Percentiles rank a stretch among this genome's conserved stretches.
These are phyloP conservation scores for Candoia aspera DNA, from an alignment of 2,113 vertebrate genomes.

Conservation along the genomic window DNA sequence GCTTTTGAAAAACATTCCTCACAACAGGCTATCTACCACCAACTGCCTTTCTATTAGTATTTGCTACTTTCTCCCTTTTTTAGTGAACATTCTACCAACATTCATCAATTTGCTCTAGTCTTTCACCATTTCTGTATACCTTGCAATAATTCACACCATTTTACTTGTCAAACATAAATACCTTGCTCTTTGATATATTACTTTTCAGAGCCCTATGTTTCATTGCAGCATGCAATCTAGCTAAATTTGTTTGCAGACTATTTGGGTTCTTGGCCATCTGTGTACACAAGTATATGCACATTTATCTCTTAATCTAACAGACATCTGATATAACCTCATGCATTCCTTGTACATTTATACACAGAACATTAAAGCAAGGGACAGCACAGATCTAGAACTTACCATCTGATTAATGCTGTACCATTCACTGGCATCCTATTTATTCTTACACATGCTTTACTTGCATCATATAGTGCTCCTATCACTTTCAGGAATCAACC, in stretches of 20 bases:
- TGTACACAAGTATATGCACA: background rate
- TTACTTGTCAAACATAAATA: too few relatives aligned
- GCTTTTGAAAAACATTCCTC: too few relatives aligned
- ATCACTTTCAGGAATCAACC: background rate
- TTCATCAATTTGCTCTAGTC: too few relatives aligned
- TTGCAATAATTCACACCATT: too few relatives aligned
- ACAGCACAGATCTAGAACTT: background rate
- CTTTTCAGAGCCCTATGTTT: too few relatives aligned
- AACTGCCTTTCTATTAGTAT: too few relatives aligned
- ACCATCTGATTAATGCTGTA: background rate
- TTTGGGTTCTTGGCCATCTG: background rate
- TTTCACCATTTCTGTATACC: too few relatives aligned
- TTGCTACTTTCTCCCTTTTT: too few relatives aligned
- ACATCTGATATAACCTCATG: background rate
- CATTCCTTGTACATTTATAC: background rate
- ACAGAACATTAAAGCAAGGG: background rate
- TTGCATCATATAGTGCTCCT: background rate
- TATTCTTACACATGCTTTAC: background rate
- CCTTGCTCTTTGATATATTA: too few relatives aligned
- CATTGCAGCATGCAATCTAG: too few relatives aligned
- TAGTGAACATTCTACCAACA: too few relatives aligned
- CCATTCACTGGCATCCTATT: background rate
- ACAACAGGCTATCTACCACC: too few relatives aligned
- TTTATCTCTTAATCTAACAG: background rate
- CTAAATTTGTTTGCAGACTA: background rate